Evolutionary conservation across 2,113 vertebrate genomes (phyloP).

Genomic region (Plectropomus leopardus): DNA sequence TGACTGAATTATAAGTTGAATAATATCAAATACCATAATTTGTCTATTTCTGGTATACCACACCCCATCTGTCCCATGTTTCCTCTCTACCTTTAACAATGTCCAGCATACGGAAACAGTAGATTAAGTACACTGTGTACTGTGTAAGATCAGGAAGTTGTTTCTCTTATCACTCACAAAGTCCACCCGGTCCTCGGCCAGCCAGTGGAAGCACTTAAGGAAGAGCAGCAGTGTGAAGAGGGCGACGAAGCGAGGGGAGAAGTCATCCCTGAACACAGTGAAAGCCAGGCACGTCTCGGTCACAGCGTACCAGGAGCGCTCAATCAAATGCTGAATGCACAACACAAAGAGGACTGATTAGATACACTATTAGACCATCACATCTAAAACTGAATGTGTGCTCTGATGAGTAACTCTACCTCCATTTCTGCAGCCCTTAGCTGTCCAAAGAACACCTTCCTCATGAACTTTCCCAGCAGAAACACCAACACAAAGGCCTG

Average conservation of each 20-base stretch:
- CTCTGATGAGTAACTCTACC: conserved; percentile 77
- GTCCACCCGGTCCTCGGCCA: conserved; percentile 97
- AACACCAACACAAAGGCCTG: conserved; percentile 96
- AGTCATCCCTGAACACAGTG: conserved; percentile 98
- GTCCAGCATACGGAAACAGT: background rate
- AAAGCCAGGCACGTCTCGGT: conserved; percentile 98
- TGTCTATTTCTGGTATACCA: background rate
- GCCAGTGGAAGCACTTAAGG: conserved; percentile 99
- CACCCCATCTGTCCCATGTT: conserved; percentile 7
- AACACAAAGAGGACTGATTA: background rate
- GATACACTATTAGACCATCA: background rate
- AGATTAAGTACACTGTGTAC: background rate
- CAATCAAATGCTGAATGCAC: conserved; percentile 91
- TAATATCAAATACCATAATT: conserved; percentile 2
- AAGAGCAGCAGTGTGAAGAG: conserved; percentile 98
- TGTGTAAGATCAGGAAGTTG: background rate
- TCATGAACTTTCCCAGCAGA: conserved; percentile 95
- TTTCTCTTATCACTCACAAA: conserved; percentile 88
- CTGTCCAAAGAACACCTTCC: conserved; percentile 96
- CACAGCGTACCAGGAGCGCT: conserved; percentile 98
- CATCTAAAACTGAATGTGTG: background rate
- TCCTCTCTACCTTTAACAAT: conserved; percentile 20
- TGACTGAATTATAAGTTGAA: background rate
- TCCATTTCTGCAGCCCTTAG: conserved; percentile 96
- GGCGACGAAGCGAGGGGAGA: conserved; percentile 97